Evolutionary conservation across 1,140 invertebrate genomes (phyloP), one percentile per base, ranked within the genome.

Genomic region (Sitobion miscanthi): DNA sequence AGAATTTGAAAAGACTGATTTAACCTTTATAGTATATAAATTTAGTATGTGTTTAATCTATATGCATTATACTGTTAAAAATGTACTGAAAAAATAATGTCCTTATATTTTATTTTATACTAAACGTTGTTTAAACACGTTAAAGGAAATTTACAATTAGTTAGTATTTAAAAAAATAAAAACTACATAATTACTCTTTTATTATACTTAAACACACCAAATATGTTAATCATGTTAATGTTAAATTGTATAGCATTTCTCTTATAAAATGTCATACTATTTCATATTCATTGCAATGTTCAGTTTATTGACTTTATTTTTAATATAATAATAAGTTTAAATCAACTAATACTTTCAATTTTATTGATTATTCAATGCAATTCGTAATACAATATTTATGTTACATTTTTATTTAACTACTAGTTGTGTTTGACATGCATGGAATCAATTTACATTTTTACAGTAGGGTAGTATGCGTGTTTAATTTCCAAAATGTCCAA

Each of bases 351-450:
- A 25, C 42, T 83, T 42, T 85, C 7, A 85, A 85, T 85, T 42
- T 88, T 86, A 42, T 86, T 86, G 9, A 35, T 45, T 45, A 45
- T 86, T 86, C 83, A 42, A n/a, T 88, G 11, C 11, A 49, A 49
- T 52, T 52, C 9, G n/a, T 35, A 52, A 52, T 23, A 88, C 14
- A 88, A 88, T 88, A 52, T 35, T 88, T 52, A n/a, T 88, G n/a
- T 88, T 88, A 30, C 47, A 49, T 88, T 23, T 88, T 42, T 90
- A 57, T 90, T 30, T 77, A 42, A 38, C 52, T 52, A 62, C 35
- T 69, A 69, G 38, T 69, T 90, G 54, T 90, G 54, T 69, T 90
- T 90, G n/a, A 62, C 17, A 69, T 90, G 89, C 89, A 90, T 90
- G 89, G 20, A 89, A 89, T 45, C 23, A 25, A 90, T 90, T 90